Conservation (phyloP, 2,113 vertebrate species). For the Epinephelus cyanopodus region DNA sequence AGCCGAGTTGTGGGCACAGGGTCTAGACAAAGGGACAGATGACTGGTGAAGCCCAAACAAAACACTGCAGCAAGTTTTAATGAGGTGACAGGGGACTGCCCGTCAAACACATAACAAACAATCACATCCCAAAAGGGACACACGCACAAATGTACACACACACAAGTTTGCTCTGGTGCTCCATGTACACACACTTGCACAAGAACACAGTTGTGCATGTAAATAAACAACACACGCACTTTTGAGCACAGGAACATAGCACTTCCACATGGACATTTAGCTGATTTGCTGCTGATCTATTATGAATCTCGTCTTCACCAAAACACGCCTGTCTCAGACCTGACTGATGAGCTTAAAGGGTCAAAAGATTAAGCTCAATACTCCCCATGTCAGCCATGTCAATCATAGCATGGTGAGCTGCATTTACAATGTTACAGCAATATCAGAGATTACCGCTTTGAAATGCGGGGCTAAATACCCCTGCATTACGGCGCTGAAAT, state of each 20-base stretch:
- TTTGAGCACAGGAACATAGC: neutral
- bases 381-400: conserved; percentile 65
- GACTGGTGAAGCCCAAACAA: conserved; percentile 72
- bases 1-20: conserved; percentile 37
- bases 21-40: conserved; percentile 74
- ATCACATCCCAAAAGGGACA: conserved; percentile 45
- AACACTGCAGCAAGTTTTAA: conserved; percentile 79
- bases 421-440: conserved; percentile 62
- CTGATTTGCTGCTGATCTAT: conserved; percentile 49
- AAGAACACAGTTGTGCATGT: conserved; percentile 4
- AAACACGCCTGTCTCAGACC: conserved; percentile 63
- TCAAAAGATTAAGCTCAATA: conserved; percentile 68
- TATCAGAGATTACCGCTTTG: conserved; percentile 71
- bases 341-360: conserved; percentile 70
- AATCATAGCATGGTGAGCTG: conserved; percentile 56
- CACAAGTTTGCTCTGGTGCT: conserved; percentile 26
- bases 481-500: conserved; percentile 68
- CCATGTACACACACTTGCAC: conserved; percentile 7
- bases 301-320: conserved; percentile 50
- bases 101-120: conserved; percentile 63
- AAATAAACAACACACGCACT: conserved; percentile 15
- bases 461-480: conserved; percentile 72
- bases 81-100: conserved; percentile 76
- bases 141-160: conserved; percentile 21
- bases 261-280: conserved; percentile 10